phyloP scores from a whole-genome alignment of 2,888 invertebrate genomes.

The Galeopsomyia nigrocyanea region DNA sequence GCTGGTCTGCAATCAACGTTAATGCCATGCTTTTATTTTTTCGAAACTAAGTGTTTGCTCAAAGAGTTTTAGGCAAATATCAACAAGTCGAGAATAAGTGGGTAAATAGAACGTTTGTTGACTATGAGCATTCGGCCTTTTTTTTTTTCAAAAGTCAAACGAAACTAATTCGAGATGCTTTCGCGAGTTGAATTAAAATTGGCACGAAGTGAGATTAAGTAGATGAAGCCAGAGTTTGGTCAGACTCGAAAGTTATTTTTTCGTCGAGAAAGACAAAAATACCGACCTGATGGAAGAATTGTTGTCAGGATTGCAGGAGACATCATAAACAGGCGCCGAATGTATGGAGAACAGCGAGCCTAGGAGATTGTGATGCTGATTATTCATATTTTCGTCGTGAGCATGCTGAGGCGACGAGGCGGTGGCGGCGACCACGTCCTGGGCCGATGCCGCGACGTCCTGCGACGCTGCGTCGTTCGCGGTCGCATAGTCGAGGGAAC shows the following conservation, averaged over 20 bases:
- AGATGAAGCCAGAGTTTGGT: too few species aligned
- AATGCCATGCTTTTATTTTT: too few species aligned
- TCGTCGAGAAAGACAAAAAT: too few species aligned
- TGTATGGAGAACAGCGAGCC: constrained; percentile 79
- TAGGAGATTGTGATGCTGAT: constrained; percentile 67
- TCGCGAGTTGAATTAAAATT: too few species aligned
- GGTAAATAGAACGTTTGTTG: not conserved
- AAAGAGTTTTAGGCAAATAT: too few species aligned
- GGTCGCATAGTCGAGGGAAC: constrained; percentile 32
- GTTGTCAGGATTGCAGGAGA: constrained; percentile 54
- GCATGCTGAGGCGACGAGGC: constrained; percentile 52
- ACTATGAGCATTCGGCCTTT: not conserved
- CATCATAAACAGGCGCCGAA: constrained; percentile 74
- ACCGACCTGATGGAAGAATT: constrained; percentile 54
- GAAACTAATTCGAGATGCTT: too few species aligned
- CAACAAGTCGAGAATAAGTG: not conserved
- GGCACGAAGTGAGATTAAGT: too few species aligned
- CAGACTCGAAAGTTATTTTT: too few species aligned
- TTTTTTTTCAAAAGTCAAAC: not conserved
- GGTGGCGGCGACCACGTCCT: constrained; percentile 61
- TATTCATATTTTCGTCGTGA: constrained; percentile 66
- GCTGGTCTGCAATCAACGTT: constrained; percentile 65
- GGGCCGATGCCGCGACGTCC: constrained; percentile 56
- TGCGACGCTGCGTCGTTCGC: constrained; percentile 48
- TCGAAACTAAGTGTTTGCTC: too few species aligned